phyloP scores from a whole-genome alignment of 2,888 invertebrate species.

The Zaprionus bogoriensis region DNA sequence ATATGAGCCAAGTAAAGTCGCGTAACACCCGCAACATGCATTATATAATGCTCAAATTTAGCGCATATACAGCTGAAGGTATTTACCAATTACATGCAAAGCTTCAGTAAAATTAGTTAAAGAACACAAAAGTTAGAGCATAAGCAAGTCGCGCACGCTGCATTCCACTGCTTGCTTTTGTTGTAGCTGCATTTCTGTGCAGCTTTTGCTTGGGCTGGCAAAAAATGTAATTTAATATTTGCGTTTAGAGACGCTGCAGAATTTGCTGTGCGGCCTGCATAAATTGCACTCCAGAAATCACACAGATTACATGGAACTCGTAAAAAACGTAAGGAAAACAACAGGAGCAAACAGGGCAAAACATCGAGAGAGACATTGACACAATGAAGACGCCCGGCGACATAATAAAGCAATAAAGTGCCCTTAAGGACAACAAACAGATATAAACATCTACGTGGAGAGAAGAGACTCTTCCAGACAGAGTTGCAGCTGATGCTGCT shows the following conservation, averaged over 20 bases:
- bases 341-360: constrained; percentile 1
- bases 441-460: constrained; percentile 28
- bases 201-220: constrained; percentile 40
- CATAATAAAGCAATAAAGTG: constrained; percentile 77
- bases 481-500: constrained; percentile 39
- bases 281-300: constrained; percentile 58
- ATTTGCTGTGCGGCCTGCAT: constrained; percentile 48
- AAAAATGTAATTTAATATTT: constrained; percentile 67
- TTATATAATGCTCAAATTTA: background rate
- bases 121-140: background rate
- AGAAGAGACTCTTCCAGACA: constrained; percentile 5
- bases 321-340: constrained; percentile 13
- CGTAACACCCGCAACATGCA: background rate
- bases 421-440: constrained; percentile 69
- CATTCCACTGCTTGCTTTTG: background rate
- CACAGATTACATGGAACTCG: constrained; percentile 45
- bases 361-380: constrained; percentile 37
- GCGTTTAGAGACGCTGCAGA: constrained; percentile 22
- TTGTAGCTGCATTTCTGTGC: constrained; percentile 36
- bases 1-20: background rate
- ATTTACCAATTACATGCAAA: background rate
- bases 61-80: background rate
- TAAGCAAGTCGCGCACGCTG: background rate
- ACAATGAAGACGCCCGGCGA: constrained; percentile 59
- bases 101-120: background rate